Percentiles rank a stretch among this genome's conserved stretches.
These are phyloP conservation scores for Tachysurus vachellii DNA, from an alignment of 2,113 vertebrate genomes.

Conservation along the genomic window DNA sequence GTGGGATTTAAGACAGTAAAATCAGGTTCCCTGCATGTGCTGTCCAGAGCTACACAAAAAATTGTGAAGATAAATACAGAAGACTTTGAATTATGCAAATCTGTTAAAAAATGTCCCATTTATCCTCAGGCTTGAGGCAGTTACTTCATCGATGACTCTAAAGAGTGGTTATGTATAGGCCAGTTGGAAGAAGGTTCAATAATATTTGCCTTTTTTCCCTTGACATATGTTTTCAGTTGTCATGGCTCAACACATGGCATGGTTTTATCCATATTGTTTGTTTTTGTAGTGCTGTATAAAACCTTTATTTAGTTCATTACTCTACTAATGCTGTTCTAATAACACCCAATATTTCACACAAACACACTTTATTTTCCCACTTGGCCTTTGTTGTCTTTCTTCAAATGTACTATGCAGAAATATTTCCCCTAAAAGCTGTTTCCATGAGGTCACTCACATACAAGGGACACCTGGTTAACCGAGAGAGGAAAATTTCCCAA, in stretches of 20 bases:
- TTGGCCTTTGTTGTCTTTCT: background rate
- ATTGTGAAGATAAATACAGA: background rate
- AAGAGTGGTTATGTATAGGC: conserved; percentile 36
- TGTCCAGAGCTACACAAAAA: background rate
- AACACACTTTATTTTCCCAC: background rate
- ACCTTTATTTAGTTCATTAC: conserved; percentile 7
- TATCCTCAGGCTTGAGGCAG: conserved; percentile 29
- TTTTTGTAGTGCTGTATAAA: conserved; percentile 1
- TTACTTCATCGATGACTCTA: conserved; percentile 41
- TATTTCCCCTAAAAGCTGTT: background rate
- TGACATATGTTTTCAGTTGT: conserved; percentile 11
- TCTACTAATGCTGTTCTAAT: background rate
- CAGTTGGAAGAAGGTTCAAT: conserved; percentile 36
- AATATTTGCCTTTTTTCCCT: conserved; percentile 38
- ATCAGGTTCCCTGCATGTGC: background rate
- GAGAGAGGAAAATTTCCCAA: background rate
- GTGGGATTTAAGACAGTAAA: background rate
- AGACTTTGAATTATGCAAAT: conserved; percentile 2
- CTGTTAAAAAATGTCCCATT: conserved; percentile 37
- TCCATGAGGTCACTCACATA: conserved; percentile 17
- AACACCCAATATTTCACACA: background rate
- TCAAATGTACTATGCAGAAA: background rate
- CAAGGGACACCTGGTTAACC: conserved; percentile 12
- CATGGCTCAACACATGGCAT: background rate
- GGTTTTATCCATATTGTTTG: conserved; percentile 17